Percentiles rank a stretch among this genome's conserved stretches.
phyloP scores from a whole-genome alignment of 2,113 vertebrate species.

The Onychostruthus taczanowskii region DNA sequence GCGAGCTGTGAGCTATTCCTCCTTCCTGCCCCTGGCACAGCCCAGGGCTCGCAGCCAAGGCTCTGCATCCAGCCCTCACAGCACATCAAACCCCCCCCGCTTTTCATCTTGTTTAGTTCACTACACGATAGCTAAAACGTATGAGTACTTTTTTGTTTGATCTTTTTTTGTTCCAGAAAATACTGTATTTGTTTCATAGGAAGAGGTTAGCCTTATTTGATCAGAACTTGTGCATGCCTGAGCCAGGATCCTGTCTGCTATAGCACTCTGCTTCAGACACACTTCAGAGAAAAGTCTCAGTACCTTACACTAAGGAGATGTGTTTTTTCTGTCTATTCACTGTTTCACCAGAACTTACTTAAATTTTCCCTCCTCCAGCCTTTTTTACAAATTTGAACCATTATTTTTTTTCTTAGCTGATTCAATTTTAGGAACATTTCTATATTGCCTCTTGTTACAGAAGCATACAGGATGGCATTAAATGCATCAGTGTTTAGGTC shows the following conservation, averaged over 20 bases:
- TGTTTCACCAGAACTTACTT: not conserved
- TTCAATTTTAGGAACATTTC: not conserved
- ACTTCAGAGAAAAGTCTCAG: not conserved
- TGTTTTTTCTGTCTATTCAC: not conserved
- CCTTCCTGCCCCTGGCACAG: not conserved
- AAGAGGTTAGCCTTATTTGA: not conserved
- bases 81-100: not conserved
- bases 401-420: not conserved
- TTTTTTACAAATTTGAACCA: not conserved
- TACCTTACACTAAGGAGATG: not conserved
- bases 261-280: not conserved
- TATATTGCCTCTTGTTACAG: not conserved
- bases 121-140: rapidly evolving
- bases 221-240: not conserved
- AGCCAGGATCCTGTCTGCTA: not conserved
- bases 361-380: not conserved
- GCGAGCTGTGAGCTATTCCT: not conserved
- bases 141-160: not conserved
- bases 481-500: not conserved
- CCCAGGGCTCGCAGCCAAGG: not conserved
- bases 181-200: not conserved
- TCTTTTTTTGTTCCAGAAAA: not conserved
- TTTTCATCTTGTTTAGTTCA: not conserved
- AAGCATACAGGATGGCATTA: not conserved
- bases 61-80: not conserved